phyloP scores from a whole-genome alignment of 2,888 invertebrate species.

The Ctena decussata region DNA sequence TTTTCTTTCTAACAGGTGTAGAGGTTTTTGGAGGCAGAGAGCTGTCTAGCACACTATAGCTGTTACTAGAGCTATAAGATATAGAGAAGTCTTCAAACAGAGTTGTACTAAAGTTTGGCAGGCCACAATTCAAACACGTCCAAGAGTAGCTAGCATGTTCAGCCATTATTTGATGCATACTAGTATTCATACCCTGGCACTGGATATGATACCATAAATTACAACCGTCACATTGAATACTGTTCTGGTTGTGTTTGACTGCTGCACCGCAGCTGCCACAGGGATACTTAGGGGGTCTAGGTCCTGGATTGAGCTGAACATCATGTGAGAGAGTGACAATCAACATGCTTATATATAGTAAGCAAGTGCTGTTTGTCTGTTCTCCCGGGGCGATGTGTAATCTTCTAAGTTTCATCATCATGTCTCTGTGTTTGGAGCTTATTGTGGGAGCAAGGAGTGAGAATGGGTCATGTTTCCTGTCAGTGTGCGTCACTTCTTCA shows the following conservation, averaged over 20 bases:
- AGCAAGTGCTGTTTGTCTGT: neutral
- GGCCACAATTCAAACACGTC: conserved; percentile 2
- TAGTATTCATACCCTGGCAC: neutral
- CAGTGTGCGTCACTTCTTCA: too few species aligned
- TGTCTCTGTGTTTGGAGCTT: too few species aligned
- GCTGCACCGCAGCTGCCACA: conserved; percentile 9
- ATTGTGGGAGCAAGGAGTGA: too few species aligned
- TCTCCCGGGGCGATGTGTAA: too few species aligned
- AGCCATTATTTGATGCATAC: neutral
- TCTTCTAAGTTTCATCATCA: too few species aligned
- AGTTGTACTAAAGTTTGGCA: conserved; percentile 6
- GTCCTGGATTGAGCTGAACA: conserved; percentile 11
- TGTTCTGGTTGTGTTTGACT: neutral
- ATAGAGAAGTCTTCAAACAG: too few species aligned
- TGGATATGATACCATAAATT: conserved; percentile 6
- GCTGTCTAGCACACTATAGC: too few species aligned
- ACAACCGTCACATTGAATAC: conserved; percentile 15
- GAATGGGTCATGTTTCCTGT: too few species aligned
- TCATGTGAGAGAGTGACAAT: conserved; percentile 70
- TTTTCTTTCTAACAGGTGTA: too few species aligned
- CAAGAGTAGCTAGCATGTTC: conserved; percentile 19
- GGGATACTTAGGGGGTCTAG: conserved; percentile 17
- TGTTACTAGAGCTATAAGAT: too few species aligned
- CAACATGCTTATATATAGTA: conserved; percentile 87
- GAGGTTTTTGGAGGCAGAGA: too few species aligned